Evolutionary conservation across 2,797 vertebrate genomes (phyloP), one percentile per base, ranked within the genome.

Genomic region (Sylvia borin): DNA sequence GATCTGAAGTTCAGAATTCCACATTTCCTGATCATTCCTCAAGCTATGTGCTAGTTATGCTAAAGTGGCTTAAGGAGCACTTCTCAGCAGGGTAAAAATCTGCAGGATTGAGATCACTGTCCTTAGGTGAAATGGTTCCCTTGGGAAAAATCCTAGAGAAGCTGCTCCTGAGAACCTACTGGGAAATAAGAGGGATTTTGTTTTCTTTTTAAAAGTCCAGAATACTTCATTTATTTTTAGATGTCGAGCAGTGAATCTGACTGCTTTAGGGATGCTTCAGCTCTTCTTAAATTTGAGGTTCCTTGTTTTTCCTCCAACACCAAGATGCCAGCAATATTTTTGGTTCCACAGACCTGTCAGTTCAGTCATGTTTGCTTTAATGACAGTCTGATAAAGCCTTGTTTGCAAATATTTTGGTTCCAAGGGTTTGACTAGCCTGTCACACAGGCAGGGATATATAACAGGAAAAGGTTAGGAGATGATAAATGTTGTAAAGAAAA

Each of bases 171-270:
- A 80, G 81, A 95, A 89, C 51, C 47, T 68, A 65, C 65, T 92
- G 72, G 75, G 55, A 90, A 84, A 72, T 27, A 43, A 85, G 43
- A 90, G 6, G 15, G 24, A 1, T 42, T 85, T 60, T 92, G 60
- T 90, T 94, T 96, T 43, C 76, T 94, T 95, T 95, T 68, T 55
- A 38, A 78, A 73, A 90, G 58, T 65, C 73, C 45, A 18, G 66
- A 92, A 92, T 93, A 77, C 10, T 91, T 93, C 5, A 32, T 66
- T 75, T 96, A 95, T 95, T 94, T 96, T 96, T 94, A 93, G 90
- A 65, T 79, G 68, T 68, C 77, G 92, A 64, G 55, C 68, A 95
- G 43, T 73, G 60, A 87, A 74, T 92, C 50, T 68, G 48, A 11
- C 58, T 90, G 70, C 73, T 86, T 92, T 66, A 54, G 38, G 36